A percentile compares a stretch with the other conserved stretches of the same genome.
Conservation (phyloP, 2,113 vertebrate species). For the zebrafish (Danio rerio) region GRCz12tu NC_133184.1:41242001-41242500, state of each 20-base stretch:
- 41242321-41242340: constrained; percentile 79
- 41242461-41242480: background rate
- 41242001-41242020: constrained; percentile 12
- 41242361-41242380: constrained; percentile 65
- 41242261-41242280: constrained; percentile 80
- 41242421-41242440: background rate
- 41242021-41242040: constrained; percentile 1
- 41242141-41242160: constrained; percentile 49
- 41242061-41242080: background rate
- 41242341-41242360: constrained; percentile 71
- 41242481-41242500: constrained; percentile 5
- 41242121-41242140: constrained; percentile 30
- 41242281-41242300: constrained; percentile 80
- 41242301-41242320: constrained; percentile 82
- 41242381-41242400: constrained; percentile 64
- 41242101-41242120: constrained; percentile 39
- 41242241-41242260: constrained; percentile 62
- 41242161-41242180: constrained; percentile 46
- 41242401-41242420: constrained; percentile 53
- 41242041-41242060: background rate
- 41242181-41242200: constrained; percentile 50
- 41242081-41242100: constrained; percentile 13
- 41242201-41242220: constrained; percentile 57
- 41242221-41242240: constrained; percentile 71
- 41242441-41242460: background rate